These are phyloP conservation scores for Gymnoscelis rufifasciata DNA, from an alignment of 2,888 invertebrate genomes.

Conservation along the genomic window DNA sequence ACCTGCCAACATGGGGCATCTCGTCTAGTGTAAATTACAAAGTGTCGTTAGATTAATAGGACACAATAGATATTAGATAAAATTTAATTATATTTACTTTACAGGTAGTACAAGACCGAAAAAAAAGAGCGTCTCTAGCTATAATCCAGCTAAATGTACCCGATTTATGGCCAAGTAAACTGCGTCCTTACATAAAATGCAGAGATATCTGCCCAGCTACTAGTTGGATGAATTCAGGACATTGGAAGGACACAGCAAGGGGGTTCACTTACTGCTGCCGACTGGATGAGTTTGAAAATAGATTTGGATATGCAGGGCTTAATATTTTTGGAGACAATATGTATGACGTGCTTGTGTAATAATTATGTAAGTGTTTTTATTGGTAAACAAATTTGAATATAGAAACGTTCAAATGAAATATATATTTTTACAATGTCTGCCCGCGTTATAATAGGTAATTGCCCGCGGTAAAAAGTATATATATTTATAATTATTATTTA, in stretches of 20 bases:
- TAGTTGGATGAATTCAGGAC: constrained; percentile 39
- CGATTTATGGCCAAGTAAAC: constrained; percentile 33
- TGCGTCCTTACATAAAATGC: constrained; percentile 35
- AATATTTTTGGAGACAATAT: constrained; percentile 26
- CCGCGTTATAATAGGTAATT: too few species aligned
- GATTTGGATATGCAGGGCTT: constrained; percentile 29
- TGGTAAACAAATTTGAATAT: too few species aligned
- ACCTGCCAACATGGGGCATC: too few species aligned
- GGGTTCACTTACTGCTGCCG: constrained; percentile 53
- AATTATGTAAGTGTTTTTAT: too few species aligned
- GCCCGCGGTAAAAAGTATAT: too few species aligned
- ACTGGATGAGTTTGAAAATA: constrained; percentile 39
- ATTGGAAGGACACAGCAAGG: constrained; percentile 38
- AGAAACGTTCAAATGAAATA: too few species aligned
- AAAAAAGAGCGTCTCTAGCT: constrained; percentile 38
- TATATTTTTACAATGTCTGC: too few species aligned
- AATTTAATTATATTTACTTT: too few species aligned
- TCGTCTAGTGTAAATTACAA: too few species aligned
- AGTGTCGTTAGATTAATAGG: too few species aligned
- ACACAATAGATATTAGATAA: too few species aligned
- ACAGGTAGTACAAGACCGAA: constrained; percentile 48
- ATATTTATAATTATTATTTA: too few species aligned
- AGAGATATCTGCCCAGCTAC: constrained; percentile 42
- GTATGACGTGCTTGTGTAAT: constrained; percentile 1
- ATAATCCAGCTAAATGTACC: constrained; percentile 56